phyloP scores from a whole-genome alignment of 2,797 vertebrate genomes.

The Sphenodon punctatus region DNA sequence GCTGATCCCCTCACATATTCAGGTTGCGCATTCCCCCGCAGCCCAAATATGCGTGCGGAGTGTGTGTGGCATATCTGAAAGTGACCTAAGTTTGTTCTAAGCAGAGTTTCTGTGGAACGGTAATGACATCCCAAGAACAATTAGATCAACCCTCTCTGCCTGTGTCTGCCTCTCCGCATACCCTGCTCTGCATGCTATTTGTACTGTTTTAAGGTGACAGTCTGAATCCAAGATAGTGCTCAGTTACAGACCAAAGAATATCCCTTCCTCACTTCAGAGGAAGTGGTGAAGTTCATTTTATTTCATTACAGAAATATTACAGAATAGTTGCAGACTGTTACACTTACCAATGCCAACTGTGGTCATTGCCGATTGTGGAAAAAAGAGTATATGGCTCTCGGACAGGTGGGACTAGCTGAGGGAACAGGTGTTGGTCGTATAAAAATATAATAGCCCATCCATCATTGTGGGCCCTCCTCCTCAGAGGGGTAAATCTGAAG shows the following conservation, averaged over 20 bases:
- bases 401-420: too few relatives aligned
- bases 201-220: not conserved
- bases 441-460: too few relatives aligned
- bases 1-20: too few relatives aligned
- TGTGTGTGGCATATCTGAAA: too few relatives aligned
- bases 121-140: conserved; percentile 17
- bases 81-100: conserved; percentile 23
- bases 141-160: conserved; percentile 31
- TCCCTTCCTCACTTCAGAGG: not conserved
- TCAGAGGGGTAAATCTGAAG: too few relatives aligned
- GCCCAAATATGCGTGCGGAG: too few relatives aligned
- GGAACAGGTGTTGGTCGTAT: too few relatives aligned
- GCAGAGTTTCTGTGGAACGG: conserved; percentile 40
- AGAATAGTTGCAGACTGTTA: too few relatives aligned
- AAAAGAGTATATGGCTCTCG: too few relatives aligned
- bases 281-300: not conserved
- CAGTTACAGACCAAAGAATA: not conserved
- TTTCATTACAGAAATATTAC: not conserved
- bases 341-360: not conserved
- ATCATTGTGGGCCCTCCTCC: too few relatives aligned
- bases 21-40: too few relatives aligned
- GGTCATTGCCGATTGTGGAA: not conserved
- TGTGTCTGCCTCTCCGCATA: not conserved
- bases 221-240: not conserved
- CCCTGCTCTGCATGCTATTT: not conserved